These are phyloP conservation scores for Holotrichia oblita DNA, from an alignment of 1,140 invertebrate genomes.

Conservation along the genomic window DNA sequence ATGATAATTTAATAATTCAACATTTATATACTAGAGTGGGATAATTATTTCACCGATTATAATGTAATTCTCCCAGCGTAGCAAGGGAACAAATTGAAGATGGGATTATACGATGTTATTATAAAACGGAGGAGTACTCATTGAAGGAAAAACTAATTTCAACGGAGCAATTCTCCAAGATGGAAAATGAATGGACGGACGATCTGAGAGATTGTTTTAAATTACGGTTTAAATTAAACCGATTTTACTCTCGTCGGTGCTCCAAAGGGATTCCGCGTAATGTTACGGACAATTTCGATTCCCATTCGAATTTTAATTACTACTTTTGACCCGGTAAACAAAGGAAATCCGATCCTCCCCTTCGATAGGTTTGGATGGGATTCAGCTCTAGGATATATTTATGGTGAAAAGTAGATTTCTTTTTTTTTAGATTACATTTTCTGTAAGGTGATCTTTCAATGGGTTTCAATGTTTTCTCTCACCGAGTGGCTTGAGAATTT, in stretches of 20 bases:
- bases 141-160: background rate
- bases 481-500: no score
- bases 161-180: background rate
- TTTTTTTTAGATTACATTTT: no score
- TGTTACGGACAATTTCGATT: background rate
- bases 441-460: no score
- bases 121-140: no score
- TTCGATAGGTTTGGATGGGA: background rate
- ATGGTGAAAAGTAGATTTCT: no score
- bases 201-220: background rate
- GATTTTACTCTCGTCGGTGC: background rate
- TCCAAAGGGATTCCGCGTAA: background rate
- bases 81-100: no score
- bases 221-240: conserved; percentile 1
- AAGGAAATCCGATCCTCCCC: background rate
- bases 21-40: no score
- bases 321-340: conserved; percentile 3
- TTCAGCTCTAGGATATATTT: background rate
- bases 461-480: no score
- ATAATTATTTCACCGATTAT: no score
- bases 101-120: no score
- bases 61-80: no score
- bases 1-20: no score
- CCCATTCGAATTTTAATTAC: background rate
- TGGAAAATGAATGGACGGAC: background rate